Percentiles rank a stretch among this genome's conserved stretches.
These are phyloP conservation scores for Pachliopta kotzebuea DNA, from an alignment of 2,888 invertebrate genomes.

Conservation along the genomic window DNA sequence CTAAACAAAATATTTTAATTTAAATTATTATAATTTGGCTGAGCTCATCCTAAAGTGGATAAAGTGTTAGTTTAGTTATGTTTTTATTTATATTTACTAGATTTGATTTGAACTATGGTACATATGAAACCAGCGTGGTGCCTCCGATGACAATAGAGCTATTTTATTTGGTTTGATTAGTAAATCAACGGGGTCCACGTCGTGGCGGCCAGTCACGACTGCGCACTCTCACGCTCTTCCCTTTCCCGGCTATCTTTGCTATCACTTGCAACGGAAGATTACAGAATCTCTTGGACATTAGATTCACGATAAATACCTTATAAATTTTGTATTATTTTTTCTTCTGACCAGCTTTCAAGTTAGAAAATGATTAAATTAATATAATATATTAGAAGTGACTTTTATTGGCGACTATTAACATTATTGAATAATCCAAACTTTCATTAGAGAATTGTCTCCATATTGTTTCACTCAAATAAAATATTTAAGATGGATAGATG, in stretches of 20 bases:
- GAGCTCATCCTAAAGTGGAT: background rate
- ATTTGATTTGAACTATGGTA: constrained; percentile 10
- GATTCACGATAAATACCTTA: background rate
- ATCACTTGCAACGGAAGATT: constrained; percentile 21
- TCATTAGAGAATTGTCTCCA: too few relatives aligned
- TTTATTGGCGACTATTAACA: too few relatives aligned
- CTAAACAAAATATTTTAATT: too few relatives aligned
- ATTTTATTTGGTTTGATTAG: constrained; percentile 70
- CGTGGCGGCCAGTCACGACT: constrained; percentile 69
- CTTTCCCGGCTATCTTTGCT: constrained; percentile 58
- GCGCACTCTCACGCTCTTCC: constrained; percentile 59
- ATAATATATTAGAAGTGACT: background rate
- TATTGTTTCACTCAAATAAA: too few relatives aligned
- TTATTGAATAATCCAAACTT: too few relatives aligned
- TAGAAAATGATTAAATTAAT: background rate
- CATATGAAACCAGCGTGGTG: constrained; percentile 4
- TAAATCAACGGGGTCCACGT: constrained; percentile 55
- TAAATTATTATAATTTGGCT: too few relatives aligned
- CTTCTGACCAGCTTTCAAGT: background rate
- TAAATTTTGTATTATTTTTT: background rate
- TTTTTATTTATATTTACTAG: constrained; percentile 18
- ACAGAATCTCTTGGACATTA: background rate
- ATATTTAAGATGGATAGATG: too few relatives aligned
- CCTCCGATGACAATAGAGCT: constrained; percentile 35
- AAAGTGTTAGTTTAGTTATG: constrained; percentile 13